Percentiles rank a stretch among this genome's conserved stretches.
phyloP scores from a whole-genome alignment of 2,797 vertebrate species.

The Micrastur ruficollis region DNA sequence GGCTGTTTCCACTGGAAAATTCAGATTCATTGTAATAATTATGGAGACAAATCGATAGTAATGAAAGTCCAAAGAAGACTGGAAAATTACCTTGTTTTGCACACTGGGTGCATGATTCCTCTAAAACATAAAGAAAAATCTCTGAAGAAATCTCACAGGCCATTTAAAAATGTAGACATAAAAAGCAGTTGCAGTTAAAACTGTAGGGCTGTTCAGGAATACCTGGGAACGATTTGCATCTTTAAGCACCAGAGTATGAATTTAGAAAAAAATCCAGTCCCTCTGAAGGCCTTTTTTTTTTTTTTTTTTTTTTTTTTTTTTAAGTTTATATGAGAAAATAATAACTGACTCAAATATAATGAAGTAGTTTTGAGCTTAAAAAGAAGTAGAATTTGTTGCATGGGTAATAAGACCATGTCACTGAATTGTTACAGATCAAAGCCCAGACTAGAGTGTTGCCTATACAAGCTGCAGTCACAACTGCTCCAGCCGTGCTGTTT shows the following conservation, averaged over 20 bases:
- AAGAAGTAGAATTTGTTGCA: background rate
- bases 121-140: background rate
- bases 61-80: background rate
- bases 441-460: background rate
- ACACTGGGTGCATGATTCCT: background rate
- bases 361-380: constrained; percentile 11
- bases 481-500: accelerated
- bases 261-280: background rate
- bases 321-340: background rate
- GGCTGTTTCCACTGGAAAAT: background rate
- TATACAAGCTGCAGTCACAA: background rate
- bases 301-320: background rate
- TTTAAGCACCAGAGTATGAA: background rate
- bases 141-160: background rate
- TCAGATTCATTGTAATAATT: background rate
- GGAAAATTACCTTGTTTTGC: background rate
- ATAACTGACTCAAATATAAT: background rate
- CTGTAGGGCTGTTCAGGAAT: background rate
- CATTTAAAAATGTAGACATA: background rate
- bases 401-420: background rate
- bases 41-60: background rate
- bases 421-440: background rate
- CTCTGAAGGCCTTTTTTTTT: background rate
- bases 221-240: background rate
- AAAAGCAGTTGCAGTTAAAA: background rate